Evolutionary conservation across 2,113 vertebrate genomes (phyloP), one percentile per base, ranked within the genome.

Genomic region (Lophura nycthemera): DNA sequence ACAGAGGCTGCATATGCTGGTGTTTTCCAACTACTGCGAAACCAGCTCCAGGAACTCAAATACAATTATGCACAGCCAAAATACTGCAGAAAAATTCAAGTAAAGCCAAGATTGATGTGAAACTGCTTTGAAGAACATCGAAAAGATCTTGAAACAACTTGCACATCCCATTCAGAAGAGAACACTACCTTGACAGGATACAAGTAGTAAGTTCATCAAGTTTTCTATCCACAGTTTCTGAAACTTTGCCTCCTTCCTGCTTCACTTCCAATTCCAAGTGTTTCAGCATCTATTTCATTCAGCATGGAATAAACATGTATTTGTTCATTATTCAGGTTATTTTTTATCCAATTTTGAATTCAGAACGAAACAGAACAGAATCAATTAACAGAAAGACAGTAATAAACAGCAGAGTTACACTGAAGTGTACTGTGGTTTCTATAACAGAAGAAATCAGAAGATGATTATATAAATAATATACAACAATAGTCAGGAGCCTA

Each of bases 101-200:
- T 71, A 74, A 66, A 54, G 52, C 79, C 36, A 12, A 13, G 40
- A 81, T 74, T 83, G 80, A 57, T 36, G 7, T 1, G 2, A 91
- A 87, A 77, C 40, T 34, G 42, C 12, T 67, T 59, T 0, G 5
- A 91, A 0, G 61, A 70, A 66, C 19, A 93, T 30, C 54, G 45
- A 63, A 22, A 61, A 29, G 83, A 93, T 29, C 52, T 54, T 16
- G 15, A 30, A 96, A 9, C 22, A 21, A 45, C 56, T 61, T 70
- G 7, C 16, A 38, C 11, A 4, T 0, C 6, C 2, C 25, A 34
- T 48, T 76, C 8, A 80, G 83, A 74, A 69, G 71, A 63, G 45
- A 77, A 86, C 20, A 48, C 57, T 98, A 98, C 98, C 98, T 98
- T 87, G 96, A 97, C 52, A 95, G 61, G 21, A 98, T 94, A 92